Conservation (phyloP, 2,888 invertebrate genomes). For the Elegia similella region DNA sequence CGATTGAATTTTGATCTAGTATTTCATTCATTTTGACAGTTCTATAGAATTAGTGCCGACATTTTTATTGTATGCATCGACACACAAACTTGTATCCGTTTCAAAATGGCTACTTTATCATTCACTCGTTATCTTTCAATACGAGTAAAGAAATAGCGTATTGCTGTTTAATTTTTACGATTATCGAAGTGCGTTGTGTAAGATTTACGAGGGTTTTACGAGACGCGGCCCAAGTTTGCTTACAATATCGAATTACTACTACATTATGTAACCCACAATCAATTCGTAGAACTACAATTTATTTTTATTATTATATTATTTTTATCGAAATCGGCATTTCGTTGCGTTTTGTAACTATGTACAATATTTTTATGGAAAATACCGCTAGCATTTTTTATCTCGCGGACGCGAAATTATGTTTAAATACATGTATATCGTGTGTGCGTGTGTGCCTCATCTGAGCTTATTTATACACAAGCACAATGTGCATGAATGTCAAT, state of each 20-base stretch:
- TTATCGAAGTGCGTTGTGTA: slow-evolving; percentile 12
- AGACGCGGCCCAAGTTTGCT: slow-evolving; percentile 20
- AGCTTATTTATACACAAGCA: no score
- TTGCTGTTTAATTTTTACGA: slow-evolving; percentile 11
- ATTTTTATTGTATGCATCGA: no score
- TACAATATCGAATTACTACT: slow-evolving; percentile 13
- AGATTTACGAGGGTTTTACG: slow-evolving; percentile 11
- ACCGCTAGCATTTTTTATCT: not conserved
- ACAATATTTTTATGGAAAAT: not conserved
- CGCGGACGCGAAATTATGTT: no score
- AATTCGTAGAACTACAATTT: not conserved
- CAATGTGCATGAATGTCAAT: no score
- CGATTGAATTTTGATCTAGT: no score
- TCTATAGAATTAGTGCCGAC: no score
- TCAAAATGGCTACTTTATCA: no score
- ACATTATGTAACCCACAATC: slow-evolving; percentile 8
- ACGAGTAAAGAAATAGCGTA: not conserved
- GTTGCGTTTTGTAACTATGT: slow-evolving; percentile 1
- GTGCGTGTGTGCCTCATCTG: no score
- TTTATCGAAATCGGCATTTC: not conserved
- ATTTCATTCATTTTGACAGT: no score
- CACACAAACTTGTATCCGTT: no score
- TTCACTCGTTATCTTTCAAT: not conserved
- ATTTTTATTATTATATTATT: slow-evolving; percentile 5
- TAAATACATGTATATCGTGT: no score